phyloP scores from a whole-genome alignment of 2,888 invertebrate species.

The Lycocerus yunnanus region DNA sequence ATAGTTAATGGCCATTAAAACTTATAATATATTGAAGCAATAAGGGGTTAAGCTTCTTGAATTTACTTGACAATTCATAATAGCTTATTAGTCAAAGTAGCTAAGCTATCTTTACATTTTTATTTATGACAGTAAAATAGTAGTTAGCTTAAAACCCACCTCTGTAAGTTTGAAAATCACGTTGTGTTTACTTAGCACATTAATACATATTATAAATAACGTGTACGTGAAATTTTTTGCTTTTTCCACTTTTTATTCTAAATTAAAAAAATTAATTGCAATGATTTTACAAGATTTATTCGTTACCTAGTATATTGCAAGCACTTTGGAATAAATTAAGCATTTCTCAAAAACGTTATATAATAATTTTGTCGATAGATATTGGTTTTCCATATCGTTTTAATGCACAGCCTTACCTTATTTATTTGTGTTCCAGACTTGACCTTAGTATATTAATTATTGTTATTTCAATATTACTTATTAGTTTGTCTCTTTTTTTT shows the following conservation, averaged over 20 bases:
- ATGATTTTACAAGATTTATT: background rate
- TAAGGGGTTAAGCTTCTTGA: too few relatives aligned
- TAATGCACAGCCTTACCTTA: background rate
- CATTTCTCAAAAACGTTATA: background rate
- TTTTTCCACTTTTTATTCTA: background rate
- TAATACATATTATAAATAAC: too few relatives aligned
- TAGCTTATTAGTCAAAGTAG: too few relatives aligned
- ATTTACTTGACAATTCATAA: too few relatives aligned
- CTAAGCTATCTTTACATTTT: too few relatives aligned
- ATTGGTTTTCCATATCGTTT: background rate
- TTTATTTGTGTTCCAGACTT: background rate
- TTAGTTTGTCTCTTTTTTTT: background rate
- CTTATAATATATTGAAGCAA: too few relatives aligned
- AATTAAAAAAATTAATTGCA: background rate
- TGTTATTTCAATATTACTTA: background rate
- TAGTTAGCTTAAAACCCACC: too few relatives aligned
- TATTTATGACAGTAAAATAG: too few relatives aligned
- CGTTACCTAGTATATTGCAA: too few relatives aligned
- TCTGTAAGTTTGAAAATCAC: background rate
- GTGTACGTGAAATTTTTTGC: background rate
- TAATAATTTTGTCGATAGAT: background rate
- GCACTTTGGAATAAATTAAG: background rate
- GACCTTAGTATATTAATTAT: background rate
- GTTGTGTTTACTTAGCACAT: too few relatives aligned
- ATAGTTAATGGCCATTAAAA: too few relatives aligned